Base-by-base conservation (phyloP, 2,113 vertebrate genomes). In the Emydura subglobosa region DNA sequence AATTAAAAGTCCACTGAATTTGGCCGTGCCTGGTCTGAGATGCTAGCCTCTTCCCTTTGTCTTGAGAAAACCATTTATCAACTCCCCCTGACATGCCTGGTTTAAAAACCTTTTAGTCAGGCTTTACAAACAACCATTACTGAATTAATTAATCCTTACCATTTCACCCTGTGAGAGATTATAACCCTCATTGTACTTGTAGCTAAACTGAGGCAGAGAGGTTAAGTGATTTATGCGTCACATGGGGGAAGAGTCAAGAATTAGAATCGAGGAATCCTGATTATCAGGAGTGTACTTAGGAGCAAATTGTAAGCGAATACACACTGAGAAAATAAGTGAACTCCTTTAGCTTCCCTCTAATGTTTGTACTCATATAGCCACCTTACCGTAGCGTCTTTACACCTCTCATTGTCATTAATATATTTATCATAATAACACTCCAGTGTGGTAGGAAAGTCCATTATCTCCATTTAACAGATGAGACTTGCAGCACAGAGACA, bases 401-500 rank as follows among this genome's bases (percentile, higher is more conserved):
- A 0, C 0, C 25, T 59, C 25, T 7, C 54, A 1, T 10, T 27
- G 11, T 39, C 72, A 5, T 1, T 3, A 27, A 6, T 1, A 0
- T 49, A 79, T 72, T 24, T 42, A 39, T 81, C 86, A 89, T 85
- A 42, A 24, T 16, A 24, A 21, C 39, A n/a, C 9, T 3, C 1
- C 4, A 27, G 39, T 25, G 24, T 13, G 31, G 9, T 13, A 59
- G 7, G 3, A 6, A 88, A 90, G 24, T 12, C 5, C 9, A 12
- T 0, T 0, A 55, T 25, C 39, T 47, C 0, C 5, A 24, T 85
- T 55, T 42, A 83, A 6, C 5, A 90, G 88, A 68, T 10, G 8
- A 0, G 72, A 44, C 19, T 4, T 59, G 21, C 85, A 3, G 10
- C 84, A 72, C 4, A 82, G n/a, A 74, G 8, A 27, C 0, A 86